phyloP scores from a whole-genome alignment of 2,888 invertebrate species.

The Zaprionus obscuricornis region DNA sequence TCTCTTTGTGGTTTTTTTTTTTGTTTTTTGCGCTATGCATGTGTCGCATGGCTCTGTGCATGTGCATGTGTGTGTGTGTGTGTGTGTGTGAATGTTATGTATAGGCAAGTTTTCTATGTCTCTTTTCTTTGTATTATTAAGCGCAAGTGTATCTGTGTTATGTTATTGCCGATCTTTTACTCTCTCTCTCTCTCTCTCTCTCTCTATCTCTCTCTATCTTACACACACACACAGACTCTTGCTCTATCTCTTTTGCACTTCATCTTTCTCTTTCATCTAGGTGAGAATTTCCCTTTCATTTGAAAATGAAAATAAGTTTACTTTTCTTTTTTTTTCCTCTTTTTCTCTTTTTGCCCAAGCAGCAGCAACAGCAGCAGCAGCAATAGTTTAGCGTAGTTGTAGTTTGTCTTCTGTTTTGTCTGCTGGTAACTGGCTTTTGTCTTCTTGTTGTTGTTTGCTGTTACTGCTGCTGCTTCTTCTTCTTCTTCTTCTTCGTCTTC shows the following conservation, averaged over 20 bases:
- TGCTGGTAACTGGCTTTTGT: slow-evolving; percentile 2
- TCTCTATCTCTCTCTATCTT: too few species aligned
- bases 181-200: slow-evolving; percentile 1
- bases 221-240: too few species aligned
- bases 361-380: slow-evolving; percentile 11
- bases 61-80: slow-evolving; percentile 9
- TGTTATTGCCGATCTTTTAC: slow-evolving; percentile 3
- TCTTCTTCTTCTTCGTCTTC: background rate
- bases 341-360: slow-evolving; percentile 9
- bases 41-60: slow-evolving; percentile 6
- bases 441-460: slow-evolving; percentile 3
- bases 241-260: background rate
- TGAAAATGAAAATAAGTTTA: slow-evolving; percentile 81
- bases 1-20: slow-evolving; percentile 35
- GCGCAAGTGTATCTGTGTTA: slow-evolving; percentile 5
- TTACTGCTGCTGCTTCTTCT: background rate
- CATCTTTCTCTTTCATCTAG: slow-evolving; percentile 61
- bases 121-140: background rate
- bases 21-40: slow-evolving; percentile 51
- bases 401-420: background rate
- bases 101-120: slow-evolving; percentile 13
- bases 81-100: slow-evolving; percentile 12
- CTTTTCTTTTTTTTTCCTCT: slow-evolving; percentile 60
- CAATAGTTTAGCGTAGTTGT: slow-evolving; percentile 15
- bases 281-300: slow-evolving; percentile 82